Base-by-base conservation (phyloP, 1,140 invertebrate genomes). In the Holcopasites calliopsidis region DNA sequence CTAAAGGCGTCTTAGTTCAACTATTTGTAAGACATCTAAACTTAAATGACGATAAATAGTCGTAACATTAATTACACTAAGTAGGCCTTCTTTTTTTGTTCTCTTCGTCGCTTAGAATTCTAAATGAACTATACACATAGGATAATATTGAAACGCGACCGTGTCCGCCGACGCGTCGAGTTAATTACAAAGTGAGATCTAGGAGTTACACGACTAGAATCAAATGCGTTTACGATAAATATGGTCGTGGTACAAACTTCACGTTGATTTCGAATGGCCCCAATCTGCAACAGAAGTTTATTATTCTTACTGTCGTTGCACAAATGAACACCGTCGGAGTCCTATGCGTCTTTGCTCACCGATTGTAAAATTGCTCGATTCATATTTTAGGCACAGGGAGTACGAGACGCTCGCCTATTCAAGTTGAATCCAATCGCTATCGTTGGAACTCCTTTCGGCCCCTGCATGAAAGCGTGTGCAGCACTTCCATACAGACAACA, bases 211-310 rank as follows among this genome's bases (percentile, higher is more conserved):
- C 77, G 64, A 26, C 65, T 83, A 81, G 64, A 66, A 78, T 58
- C 54, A 70, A n/a, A 80, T 66, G 70, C 70, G 66, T 70, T 79
- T 78, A 75, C 57, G 81, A 71, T 77, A 54, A n/a, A 78, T 85
- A 80, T 70, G 75, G 74, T 85, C 77, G 82, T 86, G 76, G 76
- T 87, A 90, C 83, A 89, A 88, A 89, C 75, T 84, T 87, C 83
- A 87, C 87, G 86, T 88, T 89, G 85, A 88, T 83, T 88, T 87
- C 77, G 79, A 90, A 88, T 91, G 89, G 89, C 90, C 89, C 90
- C 90, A 88, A 90, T 89, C 90, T 91, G 82, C 23, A 89, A 89
- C 28, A 75, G n/a, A 52, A 71, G 7, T 52, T 50, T 8, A 6
- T 50, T 8, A 3, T 18, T 26, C 1, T 42, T 21, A 2, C 23